A percentile compares a stretch with the other conserved stretches of the same genome.
Evolutionary conservation across 2,113 vertebrate species (phyloP).

Genomic region (Leptocoma aspasia): DNA sequence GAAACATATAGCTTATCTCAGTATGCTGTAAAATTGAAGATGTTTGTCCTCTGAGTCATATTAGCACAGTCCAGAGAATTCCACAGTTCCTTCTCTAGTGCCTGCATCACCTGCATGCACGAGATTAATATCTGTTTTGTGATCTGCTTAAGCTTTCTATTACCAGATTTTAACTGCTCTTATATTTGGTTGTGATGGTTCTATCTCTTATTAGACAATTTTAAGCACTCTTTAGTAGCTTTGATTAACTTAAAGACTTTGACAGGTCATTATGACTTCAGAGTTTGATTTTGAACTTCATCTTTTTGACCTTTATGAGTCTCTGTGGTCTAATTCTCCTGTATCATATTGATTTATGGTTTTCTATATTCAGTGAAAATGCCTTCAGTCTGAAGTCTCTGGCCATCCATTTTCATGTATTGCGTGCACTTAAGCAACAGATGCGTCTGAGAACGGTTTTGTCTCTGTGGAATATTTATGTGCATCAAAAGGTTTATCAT

Average conservation of each 20-base stretch:
- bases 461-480: not conserved
- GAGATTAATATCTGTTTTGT: not conserved
- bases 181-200: not conserved
- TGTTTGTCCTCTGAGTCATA: not conserved
- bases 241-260: constrained; percentile 8
- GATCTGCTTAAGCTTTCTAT: not conserved
- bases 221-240: not conserved
- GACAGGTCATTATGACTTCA: not conserved
- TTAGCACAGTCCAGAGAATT: not conserved
- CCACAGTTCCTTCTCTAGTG: not conserved
- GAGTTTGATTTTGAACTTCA: not conserved
- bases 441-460: not conserved
- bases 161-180: not conserved
- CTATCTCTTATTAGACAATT: not conserved
- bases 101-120: not conserved
- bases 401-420: not conserved
- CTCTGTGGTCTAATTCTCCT: not conserved
- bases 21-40: not conserved
- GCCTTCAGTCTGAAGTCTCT: not conserved
- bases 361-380: not conserved
- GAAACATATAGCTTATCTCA: not conserved
- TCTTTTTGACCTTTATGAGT: not conserved
- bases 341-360: not conserved
- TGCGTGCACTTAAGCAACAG: not conserved
- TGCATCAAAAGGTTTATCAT: not conserved